Evolutionary conservation across 2,888 invertebrate genomes (phyloP).

Genomic region (Chrysolina haemoptera): DNA sequence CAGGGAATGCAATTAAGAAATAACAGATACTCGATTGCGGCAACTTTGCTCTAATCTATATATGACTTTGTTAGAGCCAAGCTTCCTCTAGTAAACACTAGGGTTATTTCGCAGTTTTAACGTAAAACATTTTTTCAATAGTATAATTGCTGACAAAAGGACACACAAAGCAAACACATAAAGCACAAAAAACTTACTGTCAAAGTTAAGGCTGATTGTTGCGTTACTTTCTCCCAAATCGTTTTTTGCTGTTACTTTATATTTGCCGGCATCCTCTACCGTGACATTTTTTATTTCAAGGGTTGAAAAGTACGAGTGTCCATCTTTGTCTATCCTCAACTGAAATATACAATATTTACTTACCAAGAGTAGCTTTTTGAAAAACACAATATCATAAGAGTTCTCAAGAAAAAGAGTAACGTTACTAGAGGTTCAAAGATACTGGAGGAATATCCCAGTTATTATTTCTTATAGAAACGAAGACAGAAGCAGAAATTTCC

Average conservation of each 20-base stretch:
- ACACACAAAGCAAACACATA: constrained; percentile 58
- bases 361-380: background rate
- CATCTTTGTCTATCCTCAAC: constrained; percentile 92
- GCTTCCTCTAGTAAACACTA: constrained; percentile 43
- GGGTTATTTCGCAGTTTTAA: constrained; percentile 46
- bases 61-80: constrained; percentile 25
- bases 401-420: no score
- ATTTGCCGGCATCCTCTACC: constrained; percentile 97
- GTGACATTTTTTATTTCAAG: constrained; percentile 95
- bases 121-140: constrained; percentile 33
- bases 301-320: constrained; percentile 93
- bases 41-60: constrained; percentile 29
- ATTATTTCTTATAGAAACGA: background rate
- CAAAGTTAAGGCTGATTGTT: constrained; percentile 97
- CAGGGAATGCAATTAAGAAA: constrained; percentile 23
- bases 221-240: constrained; percentile 98
- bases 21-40: constrained; percentile 39
- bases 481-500: background rate
- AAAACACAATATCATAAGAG: no score
- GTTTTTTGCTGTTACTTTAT: constrained; percentile 97
- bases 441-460: background rate
- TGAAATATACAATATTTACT: constrained; percentile 68
- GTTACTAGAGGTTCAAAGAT: background rate
- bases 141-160: constrained; percentile 45
- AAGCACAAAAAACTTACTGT: constrained; percentile 84